phyloP scores from a whole-genome alignment of 1,140 invertebrate species.

The Sycophaga agraensis region DNA sequence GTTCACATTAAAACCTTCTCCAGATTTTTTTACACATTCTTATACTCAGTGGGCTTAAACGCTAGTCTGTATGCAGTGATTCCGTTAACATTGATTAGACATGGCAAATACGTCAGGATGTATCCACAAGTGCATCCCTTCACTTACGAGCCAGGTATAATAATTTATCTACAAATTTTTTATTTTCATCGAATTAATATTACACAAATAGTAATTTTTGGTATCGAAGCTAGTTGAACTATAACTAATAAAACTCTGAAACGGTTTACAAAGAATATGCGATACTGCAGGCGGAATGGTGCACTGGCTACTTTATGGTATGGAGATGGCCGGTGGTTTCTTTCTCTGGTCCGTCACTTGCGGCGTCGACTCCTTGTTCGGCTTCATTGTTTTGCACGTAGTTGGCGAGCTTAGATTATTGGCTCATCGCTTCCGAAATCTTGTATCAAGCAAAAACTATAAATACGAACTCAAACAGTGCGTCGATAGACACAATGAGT shows the following conservation, averaged over 20 bases:
- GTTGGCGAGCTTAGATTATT: slow-evolving; percentile 24
- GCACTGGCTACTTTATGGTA: slow-evolving; percentile 5
- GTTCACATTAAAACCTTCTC: not conserved
- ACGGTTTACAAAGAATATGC: no score
- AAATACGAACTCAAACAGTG: slow-evolving; percentile 24
- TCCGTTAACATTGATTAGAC: not conserved
- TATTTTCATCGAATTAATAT: no score
- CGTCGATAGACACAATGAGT: slow-evolving; percentile 18
- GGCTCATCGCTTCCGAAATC: slow-evolving; percentile 27
- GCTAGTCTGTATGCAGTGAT: not conserved
- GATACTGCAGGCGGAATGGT: slow-evolving; percentile 4
- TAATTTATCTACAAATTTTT: no score
- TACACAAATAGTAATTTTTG: no score
- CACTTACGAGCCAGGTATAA: slow-evolving; percentile 17
- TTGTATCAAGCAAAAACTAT: slow-evolving; percentile 15
- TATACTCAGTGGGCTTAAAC: not conserved
- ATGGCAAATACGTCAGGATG: slow-evolving; percentile 4
- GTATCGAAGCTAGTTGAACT: no score
- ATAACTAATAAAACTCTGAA: no score
- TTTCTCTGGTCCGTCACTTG: slow-evolving; percentile 25
- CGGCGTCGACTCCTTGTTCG: slow-evolving; percentile 38
- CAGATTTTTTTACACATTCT: not conserved
- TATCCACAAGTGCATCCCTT: not conserved
- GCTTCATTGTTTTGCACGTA: slow-evolving; percentile 37
- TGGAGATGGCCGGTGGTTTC: not conserved